These are phyloP conservation scores for Mimachlamys varia DNA, from an alignment of 2,888 invertebrate species.

Conservation along the genomic window DNA sequence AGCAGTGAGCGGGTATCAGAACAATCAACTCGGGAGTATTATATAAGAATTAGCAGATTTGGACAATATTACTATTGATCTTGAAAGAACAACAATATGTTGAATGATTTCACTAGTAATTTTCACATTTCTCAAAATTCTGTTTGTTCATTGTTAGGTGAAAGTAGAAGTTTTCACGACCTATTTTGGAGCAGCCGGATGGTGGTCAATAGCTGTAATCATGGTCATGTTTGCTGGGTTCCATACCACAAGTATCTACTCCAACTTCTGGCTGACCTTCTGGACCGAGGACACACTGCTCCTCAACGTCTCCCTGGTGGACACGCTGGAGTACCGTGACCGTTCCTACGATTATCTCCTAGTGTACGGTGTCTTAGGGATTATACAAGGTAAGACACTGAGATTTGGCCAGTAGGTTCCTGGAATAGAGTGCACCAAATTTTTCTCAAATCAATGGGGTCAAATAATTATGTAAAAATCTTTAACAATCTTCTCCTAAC, in stretches of 20 bases:
- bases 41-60: no score
- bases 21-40: no score
- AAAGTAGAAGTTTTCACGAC: conserved; percentile 94
- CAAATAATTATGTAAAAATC: no score
- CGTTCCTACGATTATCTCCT: conserved; percentile 77
- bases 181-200: conserved; percentile 90
- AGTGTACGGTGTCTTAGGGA: conserved; percentile 80
- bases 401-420: no score
- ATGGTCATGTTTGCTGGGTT: conserved; percentile 83
- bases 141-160: no score
- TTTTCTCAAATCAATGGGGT: no score
- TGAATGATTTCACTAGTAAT: no score
- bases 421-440: background rate
- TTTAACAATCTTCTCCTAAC: no score
- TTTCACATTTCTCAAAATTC: no score
- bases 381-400: conserved; percentile 67
- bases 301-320: conserved; percentile 61
- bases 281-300: conserved; percentile 76
- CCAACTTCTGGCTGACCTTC: conserved; percentile 76
- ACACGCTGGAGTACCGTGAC: conserved; percentile 62
- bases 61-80: no score
- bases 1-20: no score
- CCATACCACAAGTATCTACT: conserved; percentile 68
- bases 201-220: conserved; percentile 89
- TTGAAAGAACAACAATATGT: no score